These are phyloP conservation scores for Eulemur mongoz DNA, from an alignment of 2,797 vertebrate species.

Conservation along the genomic window DNA sequence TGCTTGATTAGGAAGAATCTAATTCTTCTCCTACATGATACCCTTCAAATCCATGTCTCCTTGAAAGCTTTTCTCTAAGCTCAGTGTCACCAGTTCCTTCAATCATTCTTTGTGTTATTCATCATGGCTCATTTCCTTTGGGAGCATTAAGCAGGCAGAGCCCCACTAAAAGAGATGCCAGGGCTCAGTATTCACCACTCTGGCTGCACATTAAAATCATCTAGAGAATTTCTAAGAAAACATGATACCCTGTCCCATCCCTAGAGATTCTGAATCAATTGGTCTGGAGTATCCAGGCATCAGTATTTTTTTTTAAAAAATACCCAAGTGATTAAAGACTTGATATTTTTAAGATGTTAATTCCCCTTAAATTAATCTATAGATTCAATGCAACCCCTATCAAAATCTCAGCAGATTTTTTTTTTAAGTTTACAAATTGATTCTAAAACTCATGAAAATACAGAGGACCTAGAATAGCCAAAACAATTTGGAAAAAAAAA, in stretches of 20 bases:
- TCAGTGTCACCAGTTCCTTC: not conserved
- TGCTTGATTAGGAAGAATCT: not conserved
- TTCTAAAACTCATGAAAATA: not conserved
- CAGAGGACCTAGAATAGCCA: not conserved
- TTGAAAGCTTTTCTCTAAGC: not conserved
- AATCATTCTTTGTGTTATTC: not conserved
- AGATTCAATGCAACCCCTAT: not conserved
- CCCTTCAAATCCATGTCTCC: not conserved
- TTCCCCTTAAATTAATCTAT: not conserved
- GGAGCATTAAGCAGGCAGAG: not conserved
- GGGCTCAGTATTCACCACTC: not conserved
- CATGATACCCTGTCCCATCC: not conserved
- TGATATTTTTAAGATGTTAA: not conserved
- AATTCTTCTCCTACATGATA: not conserved
- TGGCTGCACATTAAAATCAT: not conserved
- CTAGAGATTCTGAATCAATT: not conserved
- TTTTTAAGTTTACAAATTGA: not conserved
- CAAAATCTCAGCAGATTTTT: not conserved
- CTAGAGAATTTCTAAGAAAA: constrained; percentile 5
- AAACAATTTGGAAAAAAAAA: not conserved
- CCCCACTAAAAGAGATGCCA: not conserved
- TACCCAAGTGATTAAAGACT: not conserved
- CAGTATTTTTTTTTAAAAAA: not conserved
- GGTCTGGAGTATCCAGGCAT: not conserved
- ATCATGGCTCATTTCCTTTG: not conserved